These are phyloP conservation scores for Notolabrus celidotus DNA, from an alignment of 2,797 vertebrate genomes.

Conservation along the genomic window DNA sequence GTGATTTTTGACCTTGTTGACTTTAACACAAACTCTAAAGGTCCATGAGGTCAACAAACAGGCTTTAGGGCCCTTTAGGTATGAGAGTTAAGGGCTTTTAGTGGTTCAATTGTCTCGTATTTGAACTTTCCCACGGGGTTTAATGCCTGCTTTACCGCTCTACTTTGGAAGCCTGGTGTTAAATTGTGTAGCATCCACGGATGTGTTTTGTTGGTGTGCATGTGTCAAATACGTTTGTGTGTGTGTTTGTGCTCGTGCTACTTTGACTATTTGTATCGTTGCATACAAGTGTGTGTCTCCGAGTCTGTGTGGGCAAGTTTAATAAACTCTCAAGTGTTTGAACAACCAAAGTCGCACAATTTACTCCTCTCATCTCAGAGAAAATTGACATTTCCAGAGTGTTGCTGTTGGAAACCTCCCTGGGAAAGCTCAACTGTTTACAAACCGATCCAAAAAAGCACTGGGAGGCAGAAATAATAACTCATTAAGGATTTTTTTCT, in stretches of 20 bases:
- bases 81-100: constrained; percentile 59
- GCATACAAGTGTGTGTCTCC: constrained; percentile 27
- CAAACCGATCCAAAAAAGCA: constrained; percentile 39
- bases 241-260: constrained; percentile 9
- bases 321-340: constrained; percentile 77
- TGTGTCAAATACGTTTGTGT: constrained; percentile 16
- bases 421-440: constrained; percentile 75
- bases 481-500: constrained; percentile 27
- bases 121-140: constrained; percentile 78
- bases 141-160: constrained; percentile 48
- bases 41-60: constrained; percentile 33
- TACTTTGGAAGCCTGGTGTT: constrained; percentile 38
- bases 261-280: constrained; percentile 20
- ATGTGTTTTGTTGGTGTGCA: constrained; percentile 38
- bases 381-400: constrained; percentile 74
- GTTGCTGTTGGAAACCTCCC: constrained; percentile 75
- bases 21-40: constrained; percentile 39
- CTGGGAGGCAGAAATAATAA: constrained; percentile 46
- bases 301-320: constrained; percentile 47
- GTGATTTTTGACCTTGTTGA: constrained; percentile 65
- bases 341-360: constrained; percentile 66
- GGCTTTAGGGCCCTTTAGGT: constrained; percentile 45
- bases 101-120: constrained; percentile 63
- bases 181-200: constrained; percentile 20
- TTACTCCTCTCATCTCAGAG: constrained; percentile 64